Conservation (phyloP, 2,888 invertebrate species). For the Caprella mutica region DNA sequence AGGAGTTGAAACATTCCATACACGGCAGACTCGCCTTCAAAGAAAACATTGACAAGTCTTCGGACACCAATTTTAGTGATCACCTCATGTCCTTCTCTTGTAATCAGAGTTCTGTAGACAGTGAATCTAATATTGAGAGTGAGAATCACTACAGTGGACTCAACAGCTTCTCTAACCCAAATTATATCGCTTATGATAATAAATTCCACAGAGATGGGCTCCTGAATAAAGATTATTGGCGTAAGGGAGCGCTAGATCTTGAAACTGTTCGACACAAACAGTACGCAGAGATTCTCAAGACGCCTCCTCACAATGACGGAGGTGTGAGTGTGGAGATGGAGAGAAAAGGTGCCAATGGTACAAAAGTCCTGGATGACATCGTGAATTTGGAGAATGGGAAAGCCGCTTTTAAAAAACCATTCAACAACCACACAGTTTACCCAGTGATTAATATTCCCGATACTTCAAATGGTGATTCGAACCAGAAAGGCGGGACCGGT, state of each 20-base stretch:
- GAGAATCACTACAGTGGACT: conserved; percentile 14
- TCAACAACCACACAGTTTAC: neutral
- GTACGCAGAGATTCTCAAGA: conserved; percentile 47
- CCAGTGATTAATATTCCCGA: conserved; percentile 3
- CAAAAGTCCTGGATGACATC: conserved; percentile 27
- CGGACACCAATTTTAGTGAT: conserved; percentile 33
- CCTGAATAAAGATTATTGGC: conserved; percentile 32
- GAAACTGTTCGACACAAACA: conserved; percentile 35
- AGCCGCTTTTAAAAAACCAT: conserved; percentile 18
- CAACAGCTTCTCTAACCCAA: conserved; percentile 31
- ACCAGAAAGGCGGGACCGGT: no score
- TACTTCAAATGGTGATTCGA: neutral
- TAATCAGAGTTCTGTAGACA: conserved; percentile 27
- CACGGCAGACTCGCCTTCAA: conserved; percentile 30
- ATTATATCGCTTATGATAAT: conserved; percentile 16
- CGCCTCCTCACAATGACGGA: conserved; percentile 47
- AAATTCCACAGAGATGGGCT: conserved; percentile 12
- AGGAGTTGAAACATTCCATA: conserved; percentile 19
- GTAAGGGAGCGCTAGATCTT: conserved; percentile 28
- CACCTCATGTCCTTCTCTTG: conserved; percentile 34
- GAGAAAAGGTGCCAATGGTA: conserved; percentile 22
- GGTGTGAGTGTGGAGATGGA: conserved; percentile 33
- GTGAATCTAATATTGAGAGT: conserved; percentile 22
- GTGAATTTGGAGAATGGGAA: conserved; percentile 26
- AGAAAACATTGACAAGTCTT: conserved; percentile 20